Evolutionary conservation across 2,797 vertebrate genomes (phyloP).

Genomic region (Numenius phaeopus): DNA sequence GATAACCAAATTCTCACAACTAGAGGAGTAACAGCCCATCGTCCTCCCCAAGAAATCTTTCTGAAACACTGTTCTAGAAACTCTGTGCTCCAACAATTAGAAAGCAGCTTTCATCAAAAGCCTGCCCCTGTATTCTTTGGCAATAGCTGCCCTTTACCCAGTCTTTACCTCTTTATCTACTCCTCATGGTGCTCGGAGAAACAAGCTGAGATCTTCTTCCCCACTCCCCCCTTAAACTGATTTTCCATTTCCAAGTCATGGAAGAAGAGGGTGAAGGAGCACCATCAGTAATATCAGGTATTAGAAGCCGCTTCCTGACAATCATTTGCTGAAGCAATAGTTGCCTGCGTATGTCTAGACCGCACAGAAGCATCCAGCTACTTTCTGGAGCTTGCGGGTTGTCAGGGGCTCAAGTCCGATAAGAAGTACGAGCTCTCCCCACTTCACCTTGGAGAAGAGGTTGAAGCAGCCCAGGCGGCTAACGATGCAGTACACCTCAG

Average conservation of each 20-base stretch:
- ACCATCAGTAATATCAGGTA: neutral
- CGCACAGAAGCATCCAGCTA: neutral
- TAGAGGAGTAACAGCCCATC: neutral
- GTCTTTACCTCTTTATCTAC: neutral
- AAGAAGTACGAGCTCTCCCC: neutral
- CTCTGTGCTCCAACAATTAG: neutral
- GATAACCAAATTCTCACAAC: neutral
- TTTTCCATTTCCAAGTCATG: neutral
- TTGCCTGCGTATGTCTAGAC: neutral
- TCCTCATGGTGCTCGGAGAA: neutral
- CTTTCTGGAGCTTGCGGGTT: neutral
- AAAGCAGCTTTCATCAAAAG: neutral
- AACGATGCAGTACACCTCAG: slow-evolving; percentile 97
- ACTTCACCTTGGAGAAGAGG: slow-evolving; percentile 96
- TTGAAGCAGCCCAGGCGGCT: slow-evolving; percentile 98
- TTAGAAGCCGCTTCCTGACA: neutral
- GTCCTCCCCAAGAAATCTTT: neutral
- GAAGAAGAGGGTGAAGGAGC: neutral
- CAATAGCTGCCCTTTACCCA: neutral
- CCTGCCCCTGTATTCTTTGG: neutral
- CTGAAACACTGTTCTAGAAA: neutral
- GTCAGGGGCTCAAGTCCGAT: neutral
- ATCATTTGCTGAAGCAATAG: neutral
- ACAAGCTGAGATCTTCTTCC: neutral
- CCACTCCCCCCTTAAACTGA: neutral